Conservation (phyloP, 2,888 invertebrate species). For the Xanthia icteritia region DNA sequence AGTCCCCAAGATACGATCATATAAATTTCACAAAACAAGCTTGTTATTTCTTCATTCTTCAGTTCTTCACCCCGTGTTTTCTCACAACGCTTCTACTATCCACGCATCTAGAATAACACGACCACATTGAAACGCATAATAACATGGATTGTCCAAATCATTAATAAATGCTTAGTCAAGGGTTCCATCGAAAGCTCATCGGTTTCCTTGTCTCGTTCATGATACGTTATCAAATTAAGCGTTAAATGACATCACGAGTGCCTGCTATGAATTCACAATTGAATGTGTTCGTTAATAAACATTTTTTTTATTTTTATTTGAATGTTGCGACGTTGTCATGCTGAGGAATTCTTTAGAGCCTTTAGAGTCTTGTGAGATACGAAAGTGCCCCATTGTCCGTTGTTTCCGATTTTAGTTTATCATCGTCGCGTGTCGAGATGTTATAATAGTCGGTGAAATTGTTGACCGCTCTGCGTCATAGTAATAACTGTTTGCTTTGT, state of each 20-base stretch:
- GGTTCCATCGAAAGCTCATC: constrained; percentile 67
- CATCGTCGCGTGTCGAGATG: constrained; percentile 71
- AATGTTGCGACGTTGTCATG: constrained; percentile 72
- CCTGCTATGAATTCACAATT: constrained; percentile 81
- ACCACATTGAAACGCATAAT: constrained; percentile 47
- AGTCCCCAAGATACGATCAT: constrained; percentile 77
- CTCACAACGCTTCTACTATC: constrained; percentile 28
- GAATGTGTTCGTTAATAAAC: constrained; percentile 85
- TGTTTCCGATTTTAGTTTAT: constrained; percentile 80
- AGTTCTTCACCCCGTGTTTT: constrained; percentile 55
- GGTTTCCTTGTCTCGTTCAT: constrained; percentile 71
- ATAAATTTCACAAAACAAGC: constrained; percentile 71
- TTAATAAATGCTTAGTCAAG: constrained; percentile 68
- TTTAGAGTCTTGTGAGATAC: constrained; percentile 73
- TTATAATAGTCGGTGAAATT: constrained; percentile 66
- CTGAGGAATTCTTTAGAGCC: constrained; percentile 79
- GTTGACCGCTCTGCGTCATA: constrained; percentile 47
- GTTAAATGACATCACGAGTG: constrained; percentile 81
- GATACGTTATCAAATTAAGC: constrained; percentile 79
- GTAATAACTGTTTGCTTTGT: constrained; percentile 53
- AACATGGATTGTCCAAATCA: constrained; percentile 44
- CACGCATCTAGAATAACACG: constrained; percentile 10
- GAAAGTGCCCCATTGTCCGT: constrained; percentile 81
- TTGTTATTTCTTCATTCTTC: constrained; percentile 73
- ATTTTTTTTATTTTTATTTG: constrained; percentile 77